These are phyloP conservation scores for Gephyroberyx darwinii DNA, from an alignment of 2,797 vertebrate genomes.

Conservation along the genomic window DNA sequence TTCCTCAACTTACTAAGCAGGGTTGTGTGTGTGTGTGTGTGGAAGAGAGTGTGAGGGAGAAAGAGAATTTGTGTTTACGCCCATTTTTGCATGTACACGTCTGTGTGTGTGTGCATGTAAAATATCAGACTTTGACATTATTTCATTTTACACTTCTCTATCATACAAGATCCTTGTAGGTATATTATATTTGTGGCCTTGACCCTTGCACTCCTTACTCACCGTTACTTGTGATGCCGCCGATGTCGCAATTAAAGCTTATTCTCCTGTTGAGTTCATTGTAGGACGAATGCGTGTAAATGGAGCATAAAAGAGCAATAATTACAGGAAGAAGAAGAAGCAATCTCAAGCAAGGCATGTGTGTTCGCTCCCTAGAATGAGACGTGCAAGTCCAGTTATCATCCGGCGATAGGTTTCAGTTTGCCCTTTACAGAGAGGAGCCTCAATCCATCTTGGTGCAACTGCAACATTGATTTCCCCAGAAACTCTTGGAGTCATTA, in stretches of 20 bases:
- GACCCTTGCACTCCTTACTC: neutral
- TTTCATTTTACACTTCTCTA: neutral
- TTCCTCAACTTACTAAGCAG: slow-evolving; percentile 1
- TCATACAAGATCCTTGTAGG: neutral
- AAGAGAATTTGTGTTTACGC: neutral
- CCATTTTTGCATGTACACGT: no score
- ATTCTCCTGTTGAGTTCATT: neutral
- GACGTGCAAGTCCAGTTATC: slow-evolving; percentile 44
- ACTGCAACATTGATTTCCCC: slow-evolving; percentile 49
- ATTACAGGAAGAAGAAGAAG: slow-evolving; percentile 32
- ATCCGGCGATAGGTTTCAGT: slow-evolving; percentile 8
- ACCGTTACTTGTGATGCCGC: neutral
- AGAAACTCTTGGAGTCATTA: slow-evolving; percentile 38
- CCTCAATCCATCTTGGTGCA: slow-evolving; percentile 33
- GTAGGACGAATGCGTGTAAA: neutral
- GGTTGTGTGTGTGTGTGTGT: neutral
- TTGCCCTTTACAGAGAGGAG: slow-evolving; percentile 39
- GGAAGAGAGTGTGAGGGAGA: neutral
- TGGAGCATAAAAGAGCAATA: slow-evolving; percentile 32
- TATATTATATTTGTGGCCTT: neutral
- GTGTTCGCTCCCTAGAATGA: slow-evolving; percentile 18
- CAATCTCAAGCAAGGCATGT: slow-evolving; percentile 7
- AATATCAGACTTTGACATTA: neutral
- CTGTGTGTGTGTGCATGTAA: no score
- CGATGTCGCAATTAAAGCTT: neutral